phyloP scores from a whole-genome alignment of 2,113 vertebrate species.

The Manacus vitellinus region DNA sequence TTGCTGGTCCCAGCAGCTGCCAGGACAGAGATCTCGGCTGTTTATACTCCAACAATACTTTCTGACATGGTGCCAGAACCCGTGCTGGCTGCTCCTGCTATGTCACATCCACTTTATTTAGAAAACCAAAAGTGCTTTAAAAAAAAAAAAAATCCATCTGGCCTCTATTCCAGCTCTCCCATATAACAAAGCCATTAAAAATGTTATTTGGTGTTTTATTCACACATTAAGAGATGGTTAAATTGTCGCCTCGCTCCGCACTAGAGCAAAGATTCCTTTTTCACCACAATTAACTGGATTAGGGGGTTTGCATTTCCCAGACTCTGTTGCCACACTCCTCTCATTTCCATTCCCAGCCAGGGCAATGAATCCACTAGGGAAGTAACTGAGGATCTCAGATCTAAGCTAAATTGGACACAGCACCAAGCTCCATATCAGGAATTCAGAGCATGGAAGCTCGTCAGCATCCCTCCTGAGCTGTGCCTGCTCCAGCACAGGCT shows the following conservation, averaged over 20 bases:
- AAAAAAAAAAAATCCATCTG: neutral
- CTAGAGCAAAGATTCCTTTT: neutral
- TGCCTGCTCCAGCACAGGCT: neutral
- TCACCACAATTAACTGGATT: neutral
- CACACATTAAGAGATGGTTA: neutral
- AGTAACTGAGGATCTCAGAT: neutral
- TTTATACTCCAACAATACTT: neutral
- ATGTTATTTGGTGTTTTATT: neutral
- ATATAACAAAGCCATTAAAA: neutral
- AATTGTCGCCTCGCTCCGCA: rapidly evolving
- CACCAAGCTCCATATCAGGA: neutral
- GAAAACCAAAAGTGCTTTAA: neutral
- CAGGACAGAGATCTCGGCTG: conserved; percentile 39
- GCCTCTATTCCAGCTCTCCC: neutral
- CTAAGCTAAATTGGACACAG: neutral
- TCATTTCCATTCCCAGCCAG: neutral
- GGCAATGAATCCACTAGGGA: neutral
- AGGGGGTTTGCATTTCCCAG: neutral
- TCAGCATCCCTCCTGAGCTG: neutral
- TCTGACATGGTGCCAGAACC: neutral
- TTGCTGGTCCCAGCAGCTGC: conserved; percentile 23
- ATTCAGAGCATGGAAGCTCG: neutral
- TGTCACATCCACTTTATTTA: neutral
- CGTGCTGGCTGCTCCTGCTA: neutral
- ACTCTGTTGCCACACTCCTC: neutral